These are phyloP conservation scores for Patagioenas fasciata DNA, from an alignment of 2,113 vertebrate genomes.

Conservation along the genomic window DNA sequence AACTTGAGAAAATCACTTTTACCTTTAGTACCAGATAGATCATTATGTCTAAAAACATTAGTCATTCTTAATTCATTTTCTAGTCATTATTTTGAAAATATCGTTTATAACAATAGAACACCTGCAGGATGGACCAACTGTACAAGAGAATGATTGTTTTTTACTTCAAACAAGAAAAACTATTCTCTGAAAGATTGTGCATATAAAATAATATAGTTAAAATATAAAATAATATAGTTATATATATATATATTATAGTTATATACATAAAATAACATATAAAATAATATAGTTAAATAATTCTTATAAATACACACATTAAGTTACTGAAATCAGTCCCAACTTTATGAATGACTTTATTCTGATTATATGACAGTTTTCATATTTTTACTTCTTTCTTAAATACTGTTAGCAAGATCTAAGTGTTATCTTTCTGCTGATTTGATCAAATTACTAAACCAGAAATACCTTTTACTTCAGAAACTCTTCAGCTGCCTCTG, in stretches of 20 bases:
- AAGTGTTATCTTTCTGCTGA: background rate
- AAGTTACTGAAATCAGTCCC: slow-evolving; percentile 5
- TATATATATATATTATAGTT: too few species aligned
- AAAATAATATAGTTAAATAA: background rate
- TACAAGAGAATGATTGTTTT: background rate
- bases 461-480: background rate
- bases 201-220: background rate
- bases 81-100: background rate
- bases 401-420: background rate
- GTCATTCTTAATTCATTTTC: background rate
- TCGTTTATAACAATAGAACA: background rate
- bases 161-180: background rate
- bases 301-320: background rate
- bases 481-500: background rate
- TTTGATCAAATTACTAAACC: background rate
- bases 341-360: slow-evolving; percentile 30
- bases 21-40: background rate
- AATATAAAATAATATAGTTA: background rate
- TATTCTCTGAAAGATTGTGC: background rate
- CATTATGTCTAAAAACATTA: background rate
- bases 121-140: background rate
- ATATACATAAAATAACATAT: too few species aligned
- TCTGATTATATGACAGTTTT: background rate
- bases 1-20: background rate
- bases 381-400: background rate